These are phyloP conservation scores for Xyliphius kryptos DNA, from an alignment of 2,113 vertebrate species.

Conservation along the genomic window DNA sequence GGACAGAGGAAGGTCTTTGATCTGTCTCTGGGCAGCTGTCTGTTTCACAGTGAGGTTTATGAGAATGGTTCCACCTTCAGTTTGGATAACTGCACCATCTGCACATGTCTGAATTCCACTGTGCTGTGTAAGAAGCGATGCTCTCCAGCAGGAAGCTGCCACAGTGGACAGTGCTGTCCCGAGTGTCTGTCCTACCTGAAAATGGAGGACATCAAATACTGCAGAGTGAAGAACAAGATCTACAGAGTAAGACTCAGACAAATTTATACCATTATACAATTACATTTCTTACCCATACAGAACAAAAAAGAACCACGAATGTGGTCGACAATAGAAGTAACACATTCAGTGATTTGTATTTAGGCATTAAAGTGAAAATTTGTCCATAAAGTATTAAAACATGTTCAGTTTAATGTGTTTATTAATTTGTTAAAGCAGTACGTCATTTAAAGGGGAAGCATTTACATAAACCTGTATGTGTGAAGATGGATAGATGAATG, in stretches of 20 bases:
- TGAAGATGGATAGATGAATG: too few species aligned
- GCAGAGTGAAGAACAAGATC: slow-evolving; percentile 85
- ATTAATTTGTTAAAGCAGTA: too few species aligned
- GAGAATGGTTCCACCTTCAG: slow-evolving; percentile 81
- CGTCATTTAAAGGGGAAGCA: too few species aligned
- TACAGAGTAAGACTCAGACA: slow-evolving; percentile 88
- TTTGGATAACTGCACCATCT: slow-evolving; percentile 86
- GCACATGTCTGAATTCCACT: slow-evolving; percentile 91
- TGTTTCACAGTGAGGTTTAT: slow-evolving; percentile 91
- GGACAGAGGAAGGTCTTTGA: slow-evolving; percentile 98
- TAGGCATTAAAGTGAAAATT: too few species aligned
- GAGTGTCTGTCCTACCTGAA: slow-evolving; percentile 78
- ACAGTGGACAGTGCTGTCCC: slow-evolving; percentile 71
- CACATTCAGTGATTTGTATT: too few species aligned
- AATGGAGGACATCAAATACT: slow-evolving; percentile 80
- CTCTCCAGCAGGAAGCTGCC: slow-evolving; percentile 68
- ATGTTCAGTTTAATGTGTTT: too few species aligned
- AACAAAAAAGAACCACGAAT: too few species aligned
- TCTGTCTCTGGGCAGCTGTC: slow-evolving; percentile 85
- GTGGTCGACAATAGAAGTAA: too few species aligned
- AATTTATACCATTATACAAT: too few species aligned
- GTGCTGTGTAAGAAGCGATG: slow-evolving; percentile 84
- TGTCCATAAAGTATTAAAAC: too few species aligned
- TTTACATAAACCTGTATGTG: too few species aligned
- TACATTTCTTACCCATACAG: too few species aligned